Evolutionary conservation across 2,888 invertebrate genomes (phyloP).

Genomic region (Leptopterna dolabrata): DNA sequence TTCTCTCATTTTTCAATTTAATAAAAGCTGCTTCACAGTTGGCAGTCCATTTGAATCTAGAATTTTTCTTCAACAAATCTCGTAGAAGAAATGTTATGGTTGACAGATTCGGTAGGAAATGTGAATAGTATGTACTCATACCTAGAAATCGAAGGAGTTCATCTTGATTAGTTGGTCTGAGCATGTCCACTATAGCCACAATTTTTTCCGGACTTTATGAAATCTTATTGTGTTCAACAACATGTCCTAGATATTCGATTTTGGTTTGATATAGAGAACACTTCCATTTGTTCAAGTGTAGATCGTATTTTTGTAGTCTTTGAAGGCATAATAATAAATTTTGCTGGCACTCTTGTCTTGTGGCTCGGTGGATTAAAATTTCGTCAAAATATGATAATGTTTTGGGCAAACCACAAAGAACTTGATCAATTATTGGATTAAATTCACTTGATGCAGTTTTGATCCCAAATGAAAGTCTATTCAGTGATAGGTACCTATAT

Average conservation of each 20-base stretch:
- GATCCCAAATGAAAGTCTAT: neutral
- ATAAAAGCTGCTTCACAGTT: conserved; percentile 60
- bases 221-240: conserved; percentile 25
- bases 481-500: neutral
- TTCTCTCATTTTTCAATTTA: conserved; percentile 60
- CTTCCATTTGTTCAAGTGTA: neutral
- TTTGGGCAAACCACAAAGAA: conserved; percentile 3
- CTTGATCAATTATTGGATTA: neutral
- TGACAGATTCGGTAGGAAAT: conserved; percentile 44
- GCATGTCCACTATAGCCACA: neutral
- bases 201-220: conserved; percentile 32
- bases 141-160: conserved; percentile 20
- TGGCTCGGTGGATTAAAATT: conserved; percentile 57
- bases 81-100: conserved; percentile 58
- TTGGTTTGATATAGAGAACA: conserved; percentile 32
- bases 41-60: conserved; percentile 57
- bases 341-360: conserved; percentile 54
- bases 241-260: conserved; percentile 38
- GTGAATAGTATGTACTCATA: conserved; percentile 46
- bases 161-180: conserved; percentile 5
- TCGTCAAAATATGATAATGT: neutral
- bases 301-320: neutral
- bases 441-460: neutral
- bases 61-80: conserved; percentile 54
- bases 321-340: neutral